Evolutionary conservation across 30 jellyfish, hydroid and myxozoan genomes (phyloP).

Genomic region (Pelagia noctiluca): DNA sequence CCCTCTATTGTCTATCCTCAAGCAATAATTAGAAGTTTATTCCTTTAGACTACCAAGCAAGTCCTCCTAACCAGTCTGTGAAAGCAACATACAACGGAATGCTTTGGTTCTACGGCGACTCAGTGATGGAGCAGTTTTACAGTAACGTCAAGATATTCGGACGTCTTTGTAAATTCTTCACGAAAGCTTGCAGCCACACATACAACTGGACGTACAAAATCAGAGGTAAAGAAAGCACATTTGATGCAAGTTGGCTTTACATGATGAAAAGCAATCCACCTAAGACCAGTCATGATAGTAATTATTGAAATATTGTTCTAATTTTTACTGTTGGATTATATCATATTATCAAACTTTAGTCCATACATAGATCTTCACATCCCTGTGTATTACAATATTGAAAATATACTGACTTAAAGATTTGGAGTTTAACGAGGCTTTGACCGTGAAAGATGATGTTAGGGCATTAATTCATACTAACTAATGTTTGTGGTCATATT

Average conservation of each 20-base stretch:
- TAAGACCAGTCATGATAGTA: too few relatives aligned
- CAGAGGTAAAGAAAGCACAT: conserved; percentile 42
- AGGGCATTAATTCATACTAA: too few relatives aligned
- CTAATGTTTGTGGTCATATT: too few relatives aligned
- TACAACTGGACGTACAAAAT: conserved; percentile 78
- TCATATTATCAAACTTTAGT: too few relatives aligned
- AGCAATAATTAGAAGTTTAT: not conserved
- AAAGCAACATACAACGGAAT: conserved; percentile 44
- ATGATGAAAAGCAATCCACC: not conserved
- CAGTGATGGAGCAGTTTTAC: conserved; percentile 83
- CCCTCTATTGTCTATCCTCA: not conserved
- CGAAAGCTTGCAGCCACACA: conserved; percentile 69
- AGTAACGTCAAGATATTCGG: conserved; percentile 52
- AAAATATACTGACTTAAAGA: not conserved
- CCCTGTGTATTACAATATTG: not conserved
- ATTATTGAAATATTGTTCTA: not conserved
- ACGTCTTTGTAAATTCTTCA: conserved; percentile 58
- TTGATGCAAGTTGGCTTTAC: not conserved
- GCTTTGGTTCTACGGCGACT: conserved; percentile 84
- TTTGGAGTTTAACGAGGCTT: too few relatives aligned
- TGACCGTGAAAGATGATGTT: too few relatives aligned
- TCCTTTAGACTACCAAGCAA: not conserved
- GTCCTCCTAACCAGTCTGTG: not conserved
- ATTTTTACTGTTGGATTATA: not conserved
- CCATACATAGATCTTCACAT: not conserved